These are phyloP conservation scores for Orgyia antiqua DNA, from an alignment of 2,888 invertebrate genomes.

Conservation along the genomic window DNA sequence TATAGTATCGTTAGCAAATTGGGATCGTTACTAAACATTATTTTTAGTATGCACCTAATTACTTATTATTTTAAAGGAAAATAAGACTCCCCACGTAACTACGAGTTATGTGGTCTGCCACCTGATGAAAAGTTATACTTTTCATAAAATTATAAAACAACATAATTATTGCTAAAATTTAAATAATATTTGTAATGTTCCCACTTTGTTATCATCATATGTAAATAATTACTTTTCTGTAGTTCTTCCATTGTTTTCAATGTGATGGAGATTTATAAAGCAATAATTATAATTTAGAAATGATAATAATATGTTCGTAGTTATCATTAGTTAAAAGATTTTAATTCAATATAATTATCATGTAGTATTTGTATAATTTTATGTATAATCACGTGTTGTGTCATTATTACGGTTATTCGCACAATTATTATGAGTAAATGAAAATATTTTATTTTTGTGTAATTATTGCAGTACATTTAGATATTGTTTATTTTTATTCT, in stretches of 20 bases:
- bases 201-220: slow-evolving; percentile 10
- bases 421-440: slow-evolving; percentile 40
- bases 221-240: slow-evolving; percentile 22
- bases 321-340: slow-evolving; percentile 42
- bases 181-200: not conserved
- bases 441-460: slow-evolving; percentile 24
- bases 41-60: too few relatives aligned
- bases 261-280: slow-evolving; percentile 46
- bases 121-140: too few relatives aligned
- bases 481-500: slow-evolving; percentile 14
- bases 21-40: not conserved
- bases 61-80: too few relatives aligned
- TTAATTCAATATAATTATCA: slow-evolving; percentile 46
- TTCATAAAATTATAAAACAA: too few relatives aligned
- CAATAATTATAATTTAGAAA: slow-evolving; percentile 57
- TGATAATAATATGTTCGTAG: slow-evolving; percentile 46
- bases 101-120: too few relatives aligned
- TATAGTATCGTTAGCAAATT: slow-evolving; percentile 11
- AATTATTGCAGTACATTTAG: slow-evolving; percentile 14
- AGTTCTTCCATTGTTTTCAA: slow-evolving; percentile 50
- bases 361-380: slow-evolving; percentile 26
- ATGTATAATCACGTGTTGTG: slow-evolving; percentile 42
- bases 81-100: too few relatives aligned
- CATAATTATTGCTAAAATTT: too few relatives aligned
- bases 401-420: slow-evolving; percentile 39